These are phyloP conservation scores for Watsonalla cultraria DNA, from an alignment of 2,888 invertebrate genomes.

Conservation along the genomic window DNA sequence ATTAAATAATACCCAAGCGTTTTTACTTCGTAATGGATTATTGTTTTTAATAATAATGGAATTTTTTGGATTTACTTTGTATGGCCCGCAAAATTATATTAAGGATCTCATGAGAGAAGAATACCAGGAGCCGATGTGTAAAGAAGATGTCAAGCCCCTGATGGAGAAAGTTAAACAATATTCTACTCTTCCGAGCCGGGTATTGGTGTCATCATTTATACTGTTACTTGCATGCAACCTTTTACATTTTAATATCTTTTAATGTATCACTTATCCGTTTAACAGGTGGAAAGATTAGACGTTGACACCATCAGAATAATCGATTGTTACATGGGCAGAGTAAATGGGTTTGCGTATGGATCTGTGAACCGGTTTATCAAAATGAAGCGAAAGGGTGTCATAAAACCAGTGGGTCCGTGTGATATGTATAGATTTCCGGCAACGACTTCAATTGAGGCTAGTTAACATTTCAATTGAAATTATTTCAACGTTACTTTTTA, in stretches of 20 bases:
- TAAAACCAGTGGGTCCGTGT: constrained; percentile 74
- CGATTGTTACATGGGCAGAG: constrained; percentile 70
- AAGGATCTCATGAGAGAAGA: constrained; percentile 59
- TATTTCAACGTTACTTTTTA: no score
- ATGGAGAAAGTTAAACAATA: constrained; percentile 47
- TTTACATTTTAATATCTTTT: no score
- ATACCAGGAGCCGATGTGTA: constrained; percentile 64
- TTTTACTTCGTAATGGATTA: not conserved
- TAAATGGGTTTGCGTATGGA: constrained; percentile 77
- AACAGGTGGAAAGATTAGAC: constrained; percentile 47
- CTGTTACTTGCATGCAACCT: no score
- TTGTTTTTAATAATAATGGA: constrained; percentile 50
- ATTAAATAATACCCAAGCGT: no score
- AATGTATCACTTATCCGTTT: no score
- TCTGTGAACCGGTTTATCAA: constrained; percentile 63
- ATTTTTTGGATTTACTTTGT: constrained; percentile 71
- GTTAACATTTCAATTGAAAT: not conserved
- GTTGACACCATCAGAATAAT: constrained; percentile 56
- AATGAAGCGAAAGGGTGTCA: constrained; percentile 72
- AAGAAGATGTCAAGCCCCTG: constrained; percentile 49
- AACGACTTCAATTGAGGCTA: constrained; percentile 60
- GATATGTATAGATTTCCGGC: constrained; percentile 72
- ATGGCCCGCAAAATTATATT: constrained; percentile 72
- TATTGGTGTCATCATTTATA: constrained; percentile 8
- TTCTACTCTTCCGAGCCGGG: constrained; percentile 47